Conservation (phyloP, 2,888 invertebrate genomes). For the Orchestes rusci region DNA sequence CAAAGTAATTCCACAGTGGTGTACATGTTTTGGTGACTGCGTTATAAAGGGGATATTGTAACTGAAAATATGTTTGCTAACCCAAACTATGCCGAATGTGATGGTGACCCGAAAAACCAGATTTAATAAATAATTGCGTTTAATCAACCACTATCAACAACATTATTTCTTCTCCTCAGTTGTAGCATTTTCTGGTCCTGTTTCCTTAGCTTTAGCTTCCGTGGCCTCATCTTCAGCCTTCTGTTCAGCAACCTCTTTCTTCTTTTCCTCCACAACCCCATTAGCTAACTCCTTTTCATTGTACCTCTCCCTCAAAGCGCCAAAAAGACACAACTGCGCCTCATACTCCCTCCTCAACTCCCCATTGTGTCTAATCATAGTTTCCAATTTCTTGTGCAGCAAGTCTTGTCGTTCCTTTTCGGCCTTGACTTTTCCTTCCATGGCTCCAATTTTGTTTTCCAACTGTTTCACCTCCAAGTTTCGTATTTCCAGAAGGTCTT, state of each 20-base stretch:
- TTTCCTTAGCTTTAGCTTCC: not conserved
- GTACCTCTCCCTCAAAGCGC: slow-evolving; percentile 44
- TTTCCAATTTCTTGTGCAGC: slow-evolving; percentile 62
- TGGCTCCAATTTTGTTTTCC: slow-evolving; percentile 56
- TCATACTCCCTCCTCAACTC: slow-evolving; percentile 73
- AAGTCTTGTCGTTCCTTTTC: slow-evolving; percentile 66
- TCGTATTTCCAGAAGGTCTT: slow-evolving; percentile 70
- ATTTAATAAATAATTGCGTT: no score
- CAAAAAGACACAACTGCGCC: slow-evolving; percentile 66
- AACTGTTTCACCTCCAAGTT: slow-evolving; percentile 73
- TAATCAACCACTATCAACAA: no score
- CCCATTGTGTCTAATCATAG: slow-evolving; percentile 65
- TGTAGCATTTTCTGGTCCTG: no score
- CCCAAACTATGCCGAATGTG: no score
- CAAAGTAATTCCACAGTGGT: no score
- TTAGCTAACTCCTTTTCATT: slow-evolving; percentile 38
- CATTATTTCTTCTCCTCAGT: no score
- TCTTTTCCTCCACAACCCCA: slow-evolving; percentile 31
- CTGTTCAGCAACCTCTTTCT: slow-evolving; percentile 15
- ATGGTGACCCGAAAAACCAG: no score
- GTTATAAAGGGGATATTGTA: no score
- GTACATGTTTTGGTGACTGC: no score
- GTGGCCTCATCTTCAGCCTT: not conserved
- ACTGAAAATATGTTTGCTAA: no score
- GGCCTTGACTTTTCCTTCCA: slow-evolving; percentile 54